These are phyloP conservation scores for Pica pica DNA, from an alignment of 2,113 vertebrate genomes.

Conservation along the genomic window DNA sequence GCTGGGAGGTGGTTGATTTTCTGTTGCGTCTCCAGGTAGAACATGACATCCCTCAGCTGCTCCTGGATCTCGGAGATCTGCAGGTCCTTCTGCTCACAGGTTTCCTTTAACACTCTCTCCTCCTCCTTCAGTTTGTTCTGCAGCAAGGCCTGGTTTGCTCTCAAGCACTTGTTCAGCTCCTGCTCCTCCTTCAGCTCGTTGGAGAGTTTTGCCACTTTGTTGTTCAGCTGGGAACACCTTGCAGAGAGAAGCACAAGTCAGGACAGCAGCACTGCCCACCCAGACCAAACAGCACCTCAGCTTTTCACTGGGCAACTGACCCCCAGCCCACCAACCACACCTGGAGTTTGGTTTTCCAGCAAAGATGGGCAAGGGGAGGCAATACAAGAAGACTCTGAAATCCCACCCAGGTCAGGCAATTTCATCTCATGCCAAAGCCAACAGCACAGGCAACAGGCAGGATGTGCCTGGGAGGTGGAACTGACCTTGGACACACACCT, in stretches of 20 bases:
- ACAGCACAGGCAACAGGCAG: background rate
- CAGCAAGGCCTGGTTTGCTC: constrained; percentile 88
- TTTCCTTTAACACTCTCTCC: constrained; percentile 81
- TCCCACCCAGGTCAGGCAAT: background rate
- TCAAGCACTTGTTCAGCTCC: constrained; percentile 93
- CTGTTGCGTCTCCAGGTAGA: constrained; percentile 92
- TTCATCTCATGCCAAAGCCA: background rate
- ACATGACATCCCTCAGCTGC: constrained; percentile 96
- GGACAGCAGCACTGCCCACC: background rate
- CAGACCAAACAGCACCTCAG: background rate
- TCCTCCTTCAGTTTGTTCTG: constrained; percentile 89
- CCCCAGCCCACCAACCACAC: background rate
- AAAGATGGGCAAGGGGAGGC: background rate
- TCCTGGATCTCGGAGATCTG: constrained; percentile 90
- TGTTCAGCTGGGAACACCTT: constrained; percentile 87
- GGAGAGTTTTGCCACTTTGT: constrained; percentile 81
- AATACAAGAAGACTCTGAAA: background rate
- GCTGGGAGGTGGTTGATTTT: constrained; percentile 90
- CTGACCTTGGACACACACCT: background rate
- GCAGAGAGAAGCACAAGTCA: background rate
- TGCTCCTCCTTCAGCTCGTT: constrained; percentile 94
- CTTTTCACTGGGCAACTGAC: background rate
- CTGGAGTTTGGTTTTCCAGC: background rate
- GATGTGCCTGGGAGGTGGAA: background rate
- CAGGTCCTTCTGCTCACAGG: constrained; percentile 80